phyloP scores from a whole-genome alignment of 2,797 vertebrate species.

The Spinibarbus caldwelli region DNA sequence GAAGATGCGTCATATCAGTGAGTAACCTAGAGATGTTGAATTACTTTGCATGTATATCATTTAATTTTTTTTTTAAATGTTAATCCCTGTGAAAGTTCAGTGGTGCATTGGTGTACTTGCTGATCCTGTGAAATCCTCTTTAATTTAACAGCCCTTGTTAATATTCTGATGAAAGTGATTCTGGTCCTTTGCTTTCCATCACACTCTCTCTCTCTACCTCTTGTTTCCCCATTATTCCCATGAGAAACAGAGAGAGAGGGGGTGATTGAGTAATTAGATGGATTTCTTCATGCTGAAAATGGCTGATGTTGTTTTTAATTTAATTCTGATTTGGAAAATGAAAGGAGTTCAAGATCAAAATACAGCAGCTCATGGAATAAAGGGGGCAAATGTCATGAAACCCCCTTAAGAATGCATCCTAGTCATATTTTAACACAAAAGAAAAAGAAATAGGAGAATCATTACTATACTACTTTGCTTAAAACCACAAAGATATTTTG shows the following conservation, averaged over 20 bases:
- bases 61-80: background rate
- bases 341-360: background rate
- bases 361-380: background rate
- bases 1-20: background rate
- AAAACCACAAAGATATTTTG: background rate
- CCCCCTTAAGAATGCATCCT: background rate
- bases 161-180: constrained; percentile 25
- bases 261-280: constrained; percentile 52
- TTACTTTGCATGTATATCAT: background rate
- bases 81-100: background rate
- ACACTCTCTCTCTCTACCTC: background rate
- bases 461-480: background rate
- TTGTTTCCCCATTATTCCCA: constrained; percentile 37
- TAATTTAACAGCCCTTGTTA: background rate
- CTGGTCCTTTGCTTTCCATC: background rate
- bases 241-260: constrained; percentile 12
- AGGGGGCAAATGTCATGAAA: background rate
- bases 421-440: constrained; percentile 1
- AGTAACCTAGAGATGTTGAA: background rate
- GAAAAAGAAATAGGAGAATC: background rate
- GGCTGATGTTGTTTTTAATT: constrained; percentile 53
- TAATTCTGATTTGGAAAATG: constrained; percentile 42
- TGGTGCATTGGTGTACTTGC: background rate
- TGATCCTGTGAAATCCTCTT: constrained; percentile 19
- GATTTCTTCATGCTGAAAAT: constrained; percentile 44